Conservation (phyloP, 2,888 invertebrate species). For the Orchestes rusci region DNA sequence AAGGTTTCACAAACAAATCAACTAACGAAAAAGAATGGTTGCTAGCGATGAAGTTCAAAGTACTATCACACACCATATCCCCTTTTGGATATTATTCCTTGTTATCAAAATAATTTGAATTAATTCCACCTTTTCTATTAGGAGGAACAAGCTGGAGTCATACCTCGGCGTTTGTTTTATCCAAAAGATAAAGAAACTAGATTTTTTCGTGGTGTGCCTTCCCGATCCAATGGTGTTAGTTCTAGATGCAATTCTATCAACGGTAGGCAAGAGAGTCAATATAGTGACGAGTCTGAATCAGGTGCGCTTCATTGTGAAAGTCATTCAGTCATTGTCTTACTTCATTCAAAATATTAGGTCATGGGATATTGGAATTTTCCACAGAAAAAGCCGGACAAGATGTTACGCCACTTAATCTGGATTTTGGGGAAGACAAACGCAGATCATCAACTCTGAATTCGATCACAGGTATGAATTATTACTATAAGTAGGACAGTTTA, state of each 20-base stretch:
- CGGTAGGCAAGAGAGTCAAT: conserved; percentile 42
- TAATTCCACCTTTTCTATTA: too few relatives aligned
- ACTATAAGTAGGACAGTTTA: too few relatives aligned
- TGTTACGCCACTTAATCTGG: conserved; percentile 77
- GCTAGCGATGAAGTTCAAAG: too few relatives aligned
- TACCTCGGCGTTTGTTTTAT: conserved; percentile 42
- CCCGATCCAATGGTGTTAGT: conserved; percentile 40
- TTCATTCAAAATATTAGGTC: conserved; percentile 42
- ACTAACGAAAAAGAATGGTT: too few relatives aligned
- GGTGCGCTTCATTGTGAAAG: conserved; percentile 30
- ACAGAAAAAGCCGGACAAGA: conserved; percentile 83
- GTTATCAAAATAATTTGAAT: too few relatives aligned
- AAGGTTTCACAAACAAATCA: too few relatives aligned
- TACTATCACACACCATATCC: too few relatives aligned
- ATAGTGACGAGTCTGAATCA: conserved; percentile 47
- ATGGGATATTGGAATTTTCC: conserved; percentile 75
- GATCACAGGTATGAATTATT: conserved; percentile 55
- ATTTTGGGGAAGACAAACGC: conserved; percentile 63
- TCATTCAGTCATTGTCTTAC: background rate
- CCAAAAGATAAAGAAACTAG: conserved; percentile 43
- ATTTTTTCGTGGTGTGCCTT: conserved; percentile 38
- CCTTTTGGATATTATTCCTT: too few relatives aligned
- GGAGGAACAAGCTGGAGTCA: conserved; percentile 55
- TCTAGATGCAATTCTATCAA: conserved; percentile 42
- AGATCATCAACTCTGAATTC: conserved; percentile 67